Evolutionary conservation across 2,888 invertebrate genomes (phyloP).

Genomic region (Dicyrtomina minuta): DNA sequence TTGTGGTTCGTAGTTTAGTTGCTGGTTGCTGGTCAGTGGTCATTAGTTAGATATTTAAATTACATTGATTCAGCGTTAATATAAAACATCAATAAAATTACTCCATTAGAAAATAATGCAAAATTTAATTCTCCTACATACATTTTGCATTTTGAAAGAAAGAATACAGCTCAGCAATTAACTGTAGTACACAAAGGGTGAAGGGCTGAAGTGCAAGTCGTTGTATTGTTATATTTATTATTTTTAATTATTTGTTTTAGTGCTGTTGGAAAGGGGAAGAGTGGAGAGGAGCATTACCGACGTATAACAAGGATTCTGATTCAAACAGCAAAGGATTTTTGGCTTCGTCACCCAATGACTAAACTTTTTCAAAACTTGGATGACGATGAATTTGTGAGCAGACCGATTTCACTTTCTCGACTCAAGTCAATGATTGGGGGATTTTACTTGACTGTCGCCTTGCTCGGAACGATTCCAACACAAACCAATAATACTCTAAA

Average conservation of each 20-base stretch:
- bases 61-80: too few species aligned
- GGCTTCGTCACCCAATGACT: constrained; percentile 5
- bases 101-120: background rate
- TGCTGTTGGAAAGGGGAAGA: constrained; percentile 4
- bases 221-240: background rate
- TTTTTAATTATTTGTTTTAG: background rate
- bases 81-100: too few species aligned
- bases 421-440: constrained; percentile 12
- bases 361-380: background rate
- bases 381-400: background rate
- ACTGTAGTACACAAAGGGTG: too few species aligned
- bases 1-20: too few species aligned
- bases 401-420: background rate
- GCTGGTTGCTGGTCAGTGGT: too few species aligned
- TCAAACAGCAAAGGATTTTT: constrained; percentile 13
- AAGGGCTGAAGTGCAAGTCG: too few species aligned
- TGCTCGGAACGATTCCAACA: background rate
- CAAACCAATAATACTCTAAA: background rate
- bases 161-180: too few species aligned
- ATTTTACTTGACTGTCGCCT: constrained; percentile 3
- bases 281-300: background rate
- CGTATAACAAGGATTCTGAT: background rate
- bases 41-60: too few species aligned
- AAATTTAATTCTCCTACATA: background rate
- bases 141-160: background rate